Percentiles rank a stretch among this genome's conserved stretches.
phyloP scores from a whole-genome alignment of 2,888 invertebrate genomes.

The Tortrix viridana region DNA sequence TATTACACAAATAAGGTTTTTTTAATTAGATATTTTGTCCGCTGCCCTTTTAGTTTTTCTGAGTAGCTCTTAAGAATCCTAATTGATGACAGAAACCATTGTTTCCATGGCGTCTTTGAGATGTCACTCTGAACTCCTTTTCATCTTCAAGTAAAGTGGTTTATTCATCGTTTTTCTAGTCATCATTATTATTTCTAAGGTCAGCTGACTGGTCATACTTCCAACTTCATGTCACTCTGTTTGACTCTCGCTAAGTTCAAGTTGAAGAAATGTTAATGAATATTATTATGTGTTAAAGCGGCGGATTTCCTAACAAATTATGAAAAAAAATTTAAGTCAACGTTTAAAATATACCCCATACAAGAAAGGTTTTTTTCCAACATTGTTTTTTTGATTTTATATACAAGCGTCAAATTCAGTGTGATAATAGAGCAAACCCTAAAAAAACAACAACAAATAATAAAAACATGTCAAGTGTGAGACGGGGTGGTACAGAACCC shows the following conservation, averaged over 20 bases:
- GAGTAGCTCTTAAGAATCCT: not conserved
- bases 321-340: no score
- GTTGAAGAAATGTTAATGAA: no score
- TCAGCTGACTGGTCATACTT: not conserved
- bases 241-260: no score
- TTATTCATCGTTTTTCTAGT: not conserved
- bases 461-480: not conserved
- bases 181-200: not conserved
- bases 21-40: not conserved
- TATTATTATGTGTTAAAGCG: no score
- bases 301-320: no score
- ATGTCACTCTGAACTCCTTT: not conserved
- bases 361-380: no score
- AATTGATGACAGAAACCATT: slow-evolving; percentile 1
- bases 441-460: no score
- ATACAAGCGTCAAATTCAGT: no score
- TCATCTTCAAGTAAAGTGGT: not conserved
- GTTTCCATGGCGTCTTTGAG: not conserved
- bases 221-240: not conserved
- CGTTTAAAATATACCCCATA: no score
- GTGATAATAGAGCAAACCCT: no score
- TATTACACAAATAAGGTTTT: not conserved
- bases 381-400: no score
- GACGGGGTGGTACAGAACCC: no score
- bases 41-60: not conserved